Evolutionary conservation across 2,797 vertebrate species (phyloP).

Genomic region (Acanthopagrus latus): DNA sequence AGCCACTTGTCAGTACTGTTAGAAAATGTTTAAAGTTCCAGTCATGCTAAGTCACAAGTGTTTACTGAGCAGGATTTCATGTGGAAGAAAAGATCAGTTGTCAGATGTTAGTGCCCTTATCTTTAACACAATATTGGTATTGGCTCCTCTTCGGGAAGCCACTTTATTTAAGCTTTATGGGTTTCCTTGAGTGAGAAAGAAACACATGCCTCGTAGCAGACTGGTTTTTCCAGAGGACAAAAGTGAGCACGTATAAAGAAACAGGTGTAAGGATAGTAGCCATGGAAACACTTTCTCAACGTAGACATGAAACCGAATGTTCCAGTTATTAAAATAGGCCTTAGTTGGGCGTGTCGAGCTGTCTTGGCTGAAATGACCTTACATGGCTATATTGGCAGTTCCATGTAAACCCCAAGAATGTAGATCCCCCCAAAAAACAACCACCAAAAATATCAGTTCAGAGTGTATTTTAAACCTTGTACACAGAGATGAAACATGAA

Average conservation of each 20-base stretch:
- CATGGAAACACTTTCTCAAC: background rate
- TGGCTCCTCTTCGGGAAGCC: conserved; percentile 61
- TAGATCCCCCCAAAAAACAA: conserved; percentile 56
- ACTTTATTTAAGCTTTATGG: conserved; percentile 49
- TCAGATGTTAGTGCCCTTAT: conserved; percentile 62
- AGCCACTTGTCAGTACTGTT: background rate
- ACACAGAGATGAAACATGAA: conserved; percentile 51
- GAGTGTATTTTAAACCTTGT: conserved; percentile 62
- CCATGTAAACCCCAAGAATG: conserved; percentile 52
- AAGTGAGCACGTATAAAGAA: conserved; percentile 11
- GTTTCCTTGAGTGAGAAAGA: conserved; percentile 53
- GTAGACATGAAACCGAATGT: conserved; percentile 13
- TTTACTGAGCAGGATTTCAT: conserved; percentile 47
- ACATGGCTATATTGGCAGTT: conserved; percentile 63
- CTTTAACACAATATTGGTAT: conserved; percentile 67
- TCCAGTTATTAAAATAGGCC: conserved; percentile 41
- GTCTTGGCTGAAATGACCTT: conserved; percentile 63
- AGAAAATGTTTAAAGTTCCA: conserved; percentile 27
- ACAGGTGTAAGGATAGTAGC: conserved; percentile 39
- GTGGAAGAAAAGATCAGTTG: conserved; percentile 54
- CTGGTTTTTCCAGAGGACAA: conserved; percentile 34
- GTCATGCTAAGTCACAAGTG: conserved; percentile 18
- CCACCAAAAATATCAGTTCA: conserved; percentile 55
- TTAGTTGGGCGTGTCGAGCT: conserved; percentile 22
- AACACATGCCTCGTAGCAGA: conserved; percentile 27